These are phyloP conservation scores for Muscidifurax raptorellus DNA, from an alignment of 1,140 invertebrate genomes.

Conservation along the genomic window DNA sequence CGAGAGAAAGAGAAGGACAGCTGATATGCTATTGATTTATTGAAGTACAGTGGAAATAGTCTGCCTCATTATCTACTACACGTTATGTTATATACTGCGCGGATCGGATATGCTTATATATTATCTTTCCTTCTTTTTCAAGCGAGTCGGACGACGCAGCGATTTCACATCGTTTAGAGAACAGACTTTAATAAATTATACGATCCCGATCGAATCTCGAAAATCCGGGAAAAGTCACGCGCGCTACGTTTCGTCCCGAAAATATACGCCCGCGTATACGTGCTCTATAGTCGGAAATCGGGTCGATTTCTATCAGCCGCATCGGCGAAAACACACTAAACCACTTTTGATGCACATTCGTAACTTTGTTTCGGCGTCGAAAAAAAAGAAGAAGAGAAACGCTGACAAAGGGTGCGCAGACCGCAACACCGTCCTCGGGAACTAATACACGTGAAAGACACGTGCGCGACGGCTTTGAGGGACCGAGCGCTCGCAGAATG, in stretches of 20 bases:
- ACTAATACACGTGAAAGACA: constrained; percentile 13
- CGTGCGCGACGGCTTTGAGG: not conserved
- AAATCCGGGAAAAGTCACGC: not conserved
- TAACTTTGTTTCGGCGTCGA: not conserved
- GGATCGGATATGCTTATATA: not conserved
- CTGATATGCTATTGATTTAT: constrained; percentile 19
- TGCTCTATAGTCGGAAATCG: not conserved
- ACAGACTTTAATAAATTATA: not conserved
- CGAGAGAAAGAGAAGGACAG: constrained; percentile 49
- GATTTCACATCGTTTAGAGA: not conserved
- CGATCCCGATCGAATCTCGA: not conserved
- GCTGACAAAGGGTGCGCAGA: constrained; percentile 32
- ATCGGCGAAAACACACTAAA: not conserved
- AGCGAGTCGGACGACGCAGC: too few species aligned
- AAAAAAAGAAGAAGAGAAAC: not conserved
- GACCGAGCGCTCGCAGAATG: not conserved
- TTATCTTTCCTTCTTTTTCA: too few species aligned
- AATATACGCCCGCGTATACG: not conserved
- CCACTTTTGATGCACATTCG: not conserved
- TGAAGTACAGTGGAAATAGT: not conserved
- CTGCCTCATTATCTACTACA: not conserved
- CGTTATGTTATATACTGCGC: constrained; percentile 17
- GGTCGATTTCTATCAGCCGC: not conserved
- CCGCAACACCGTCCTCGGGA: not conserved
- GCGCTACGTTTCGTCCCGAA: not conserved